These are phyloP conservation scores for Pammene aurita DNA, from an alignment of 2,888 invertebrate species.

Conservation along the genomic window DNA sequence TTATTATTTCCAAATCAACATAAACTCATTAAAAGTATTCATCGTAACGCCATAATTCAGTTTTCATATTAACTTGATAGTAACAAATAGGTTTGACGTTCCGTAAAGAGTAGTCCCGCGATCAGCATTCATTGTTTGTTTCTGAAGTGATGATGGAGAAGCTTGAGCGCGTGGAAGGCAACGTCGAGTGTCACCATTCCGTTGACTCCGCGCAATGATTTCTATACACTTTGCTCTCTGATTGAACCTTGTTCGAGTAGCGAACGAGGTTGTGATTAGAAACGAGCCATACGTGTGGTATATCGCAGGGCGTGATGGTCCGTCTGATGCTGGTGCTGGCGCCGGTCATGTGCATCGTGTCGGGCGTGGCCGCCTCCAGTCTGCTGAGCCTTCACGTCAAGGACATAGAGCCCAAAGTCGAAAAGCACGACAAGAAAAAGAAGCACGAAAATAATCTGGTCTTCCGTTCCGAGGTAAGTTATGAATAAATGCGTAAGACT, in stretches of 20 bases:
- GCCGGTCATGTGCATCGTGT: slow-evolving; percentile 98
- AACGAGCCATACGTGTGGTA: neutral
- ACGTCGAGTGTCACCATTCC: slow-evolving; percentile 65
- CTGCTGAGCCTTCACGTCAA: slow-evolving; percentile 93
- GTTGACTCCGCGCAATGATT: slow-evolving; percentile 78
- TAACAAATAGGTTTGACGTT: no score
- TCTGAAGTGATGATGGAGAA: slow-evolving; percentile 65
- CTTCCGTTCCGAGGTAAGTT: slow-evolving; percentile 88
- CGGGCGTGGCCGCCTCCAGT: slow-evolving; percentile 97
- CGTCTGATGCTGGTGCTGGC: slow-evolving; percentile 98
- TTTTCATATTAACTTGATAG: no score
- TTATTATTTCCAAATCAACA: no score
- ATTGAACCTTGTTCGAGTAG: slow-evolving; percentile 46
- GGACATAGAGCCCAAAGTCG: slow-evolving; percentile 87
- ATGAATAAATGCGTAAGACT: neutral
- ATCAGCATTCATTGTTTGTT: neutral
- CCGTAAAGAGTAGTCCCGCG: no score
- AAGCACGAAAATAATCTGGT: slow-evolving; percentile 89
- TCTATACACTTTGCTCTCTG: slow-evolving; percentile 86
- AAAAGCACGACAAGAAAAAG: slow-evolving; percentile 86
- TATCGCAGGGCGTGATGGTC: slow-evolving; percentile 97
- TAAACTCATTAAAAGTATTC: no score
- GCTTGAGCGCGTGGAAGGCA: slow-evolving; percentile 71
- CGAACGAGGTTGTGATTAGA: neutral
- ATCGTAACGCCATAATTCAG: no score